phyloP scores from a whole-genome alignment of 2,113 vertebrate species.

The Tyrannus savana region DNA sequence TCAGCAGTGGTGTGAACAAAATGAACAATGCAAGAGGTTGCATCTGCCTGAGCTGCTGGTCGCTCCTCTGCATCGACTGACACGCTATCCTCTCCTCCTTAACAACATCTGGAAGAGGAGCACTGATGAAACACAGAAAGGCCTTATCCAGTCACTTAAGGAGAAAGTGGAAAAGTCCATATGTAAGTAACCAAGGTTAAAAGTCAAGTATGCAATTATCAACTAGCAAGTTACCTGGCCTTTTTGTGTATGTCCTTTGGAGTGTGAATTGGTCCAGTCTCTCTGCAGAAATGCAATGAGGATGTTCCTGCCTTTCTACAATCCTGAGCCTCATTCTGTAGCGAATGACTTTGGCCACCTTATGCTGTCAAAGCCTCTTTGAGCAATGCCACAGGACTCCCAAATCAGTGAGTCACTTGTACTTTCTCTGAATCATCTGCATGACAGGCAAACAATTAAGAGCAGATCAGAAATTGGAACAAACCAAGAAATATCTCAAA shows the following conservation, averaged over 20 bases:
- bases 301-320: background rate
- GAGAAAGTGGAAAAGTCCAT: conserved; percentile 88
- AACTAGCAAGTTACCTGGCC: background rate
- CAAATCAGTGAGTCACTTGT: background rate
- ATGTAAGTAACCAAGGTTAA: conserved; percentile 74
- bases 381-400: conserved; percentile 1
- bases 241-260: background rate
- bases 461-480: background rate
- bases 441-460: background rate
- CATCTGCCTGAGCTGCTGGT: conserved; percentile 87
- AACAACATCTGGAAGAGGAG: conserved; percentile 87
- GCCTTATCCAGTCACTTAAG: conserved; percentile 76
- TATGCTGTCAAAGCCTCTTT: background rate
- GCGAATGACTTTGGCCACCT: background rate
- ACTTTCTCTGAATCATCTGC: background rate
- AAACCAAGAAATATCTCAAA: background rate
- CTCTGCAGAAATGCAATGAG: background rate
- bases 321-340: background rate
- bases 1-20: conserved; percentile 87
- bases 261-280: background rate
- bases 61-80: conserved; percentile 85
- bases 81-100: conserved; percentile 84
- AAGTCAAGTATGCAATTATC: background rate
- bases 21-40: conserved; percentile 80
- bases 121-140: conserved; percentile 67